These are phyloP conservation scores for Magallana gigas DNA, from an alignment of 1,140 invertebrate species.

Conservation along the genomic window DNA sequence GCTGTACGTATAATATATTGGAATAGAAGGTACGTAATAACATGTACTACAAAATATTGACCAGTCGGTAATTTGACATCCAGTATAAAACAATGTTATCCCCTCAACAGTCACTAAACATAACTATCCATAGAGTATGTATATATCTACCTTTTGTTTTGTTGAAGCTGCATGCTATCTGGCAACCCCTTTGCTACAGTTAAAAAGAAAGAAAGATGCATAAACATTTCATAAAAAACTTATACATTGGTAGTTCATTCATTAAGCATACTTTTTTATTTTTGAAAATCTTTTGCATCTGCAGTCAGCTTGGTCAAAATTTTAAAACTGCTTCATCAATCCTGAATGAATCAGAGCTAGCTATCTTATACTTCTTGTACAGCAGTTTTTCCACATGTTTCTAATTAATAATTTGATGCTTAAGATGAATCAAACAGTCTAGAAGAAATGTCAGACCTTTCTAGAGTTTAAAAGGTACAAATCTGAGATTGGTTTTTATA, in stretches of 20 bases:
- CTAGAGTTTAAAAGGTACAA: neutral
- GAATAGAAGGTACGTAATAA: too few species aligned
- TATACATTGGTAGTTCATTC: neutral
- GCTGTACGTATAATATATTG: too few species aligned
- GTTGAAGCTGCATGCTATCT: slow-evolving; percentile 18
- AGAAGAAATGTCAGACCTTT: neutral
- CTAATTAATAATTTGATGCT: slow-evolving; percentile 8
- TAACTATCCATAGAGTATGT: too few species aligned
- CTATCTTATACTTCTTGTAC: neutral
- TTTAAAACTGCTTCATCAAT: neutral
- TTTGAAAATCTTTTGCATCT: slow-evolving; percentile 13
- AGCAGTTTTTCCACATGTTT: neutral
- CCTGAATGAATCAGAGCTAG: neutral
- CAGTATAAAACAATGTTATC: too few species aligned
- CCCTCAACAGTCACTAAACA: too few species aligned
- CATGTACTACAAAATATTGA: too few species aligned
- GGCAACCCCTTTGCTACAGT: slow-evolving; percentile 3
- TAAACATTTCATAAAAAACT: neutral
- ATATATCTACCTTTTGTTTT: too few species aligned
- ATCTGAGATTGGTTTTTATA: too few species aligned
- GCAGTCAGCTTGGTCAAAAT: slow-evolving; percentile 12
- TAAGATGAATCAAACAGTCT: slow-evolving; percentile 13
- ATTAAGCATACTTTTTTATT: neutral
- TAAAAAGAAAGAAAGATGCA: neutral
- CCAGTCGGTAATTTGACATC: too few species aligned